A percentile compares a stretch with the other conserved stretches of the same genome.
Evolutionary conservation across 2,797 vertebrate species (phyloP).

Genomic region (Stomatorhinus walkeri): DNA sequence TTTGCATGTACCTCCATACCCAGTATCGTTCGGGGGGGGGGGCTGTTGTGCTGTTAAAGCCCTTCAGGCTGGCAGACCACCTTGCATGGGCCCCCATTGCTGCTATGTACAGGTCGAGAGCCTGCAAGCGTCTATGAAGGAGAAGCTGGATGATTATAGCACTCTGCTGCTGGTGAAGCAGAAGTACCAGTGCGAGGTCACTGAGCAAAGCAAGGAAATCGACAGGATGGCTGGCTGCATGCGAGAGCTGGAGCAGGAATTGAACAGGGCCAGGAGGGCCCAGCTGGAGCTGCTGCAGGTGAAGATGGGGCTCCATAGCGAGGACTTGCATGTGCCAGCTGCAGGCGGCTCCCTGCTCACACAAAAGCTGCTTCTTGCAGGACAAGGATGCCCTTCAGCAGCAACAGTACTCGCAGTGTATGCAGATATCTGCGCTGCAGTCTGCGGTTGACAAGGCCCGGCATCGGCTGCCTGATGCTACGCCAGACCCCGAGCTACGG

Average conservation of each 20-base stretch:
- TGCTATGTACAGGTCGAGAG: constrained; percentile 67
- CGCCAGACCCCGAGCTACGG: constrained; percentile 51
- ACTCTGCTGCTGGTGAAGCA: constrained; percentile 70
- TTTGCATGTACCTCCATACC: not conserved
- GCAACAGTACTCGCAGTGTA: constrained; percentile 70
- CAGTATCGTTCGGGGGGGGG: not conserved
- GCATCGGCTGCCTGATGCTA: constrained; percentile 57
- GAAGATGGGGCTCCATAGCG: constrained; percentile 14
- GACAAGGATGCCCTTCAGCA: constrained; percentile 80
- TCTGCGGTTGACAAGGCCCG: constrained; percentile 72
- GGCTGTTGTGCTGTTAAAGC: not conserved
- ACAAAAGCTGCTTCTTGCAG: constrained; percentile 46
- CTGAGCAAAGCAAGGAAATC: constrained; percentile 75
- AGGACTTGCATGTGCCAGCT: not conserved
- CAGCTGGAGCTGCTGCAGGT: constrained; percentile 75
- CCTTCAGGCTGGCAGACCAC: not conserved
- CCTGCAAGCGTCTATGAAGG: constrained; percentile 74
- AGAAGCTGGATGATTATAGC: constrained; percentile 72
- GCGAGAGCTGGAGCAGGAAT: constrained; percentile 67
- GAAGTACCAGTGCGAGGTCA: constrained; percentile 63
- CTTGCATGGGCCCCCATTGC: not conserved
- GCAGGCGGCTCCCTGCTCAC: not conserved
- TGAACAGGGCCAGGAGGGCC: constrained; percentile 50
- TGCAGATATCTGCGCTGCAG: constrained; percentile 78
- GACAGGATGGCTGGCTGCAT: constrained; percentile 68